Conservation (phyloP, 2,888 invertebrate genomes). For the Coecobrya sp. region DNA sequence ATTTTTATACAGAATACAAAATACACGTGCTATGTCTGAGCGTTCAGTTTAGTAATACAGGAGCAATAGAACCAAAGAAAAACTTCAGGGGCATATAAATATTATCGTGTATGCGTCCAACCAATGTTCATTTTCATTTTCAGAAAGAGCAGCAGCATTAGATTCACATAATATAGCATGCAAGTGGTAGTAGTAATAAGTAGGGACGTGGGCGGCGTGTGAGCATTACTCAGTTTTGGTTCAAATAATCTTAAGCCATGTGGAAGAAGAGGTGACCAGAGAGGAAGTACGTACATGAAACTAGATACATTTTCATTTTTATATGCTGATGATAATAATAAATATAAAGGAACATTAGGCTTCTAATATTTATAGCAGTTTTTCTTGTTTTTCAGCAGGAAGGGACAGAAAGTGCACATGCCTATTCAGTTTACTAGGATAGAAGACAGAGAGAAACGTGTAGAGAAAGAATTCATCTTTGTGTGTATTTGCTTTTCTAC, state of each 20-base stretch:
- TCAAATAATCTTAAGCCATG: constrained; percentile 62
- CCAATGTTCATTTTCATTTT: constrained; percentile 17
- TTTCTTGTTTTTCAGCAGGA: background rate
- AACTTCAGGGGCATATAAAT: constrained; percentile 22
- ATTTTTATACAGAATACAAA: background rate
- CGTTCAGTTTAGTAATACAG: background rate
- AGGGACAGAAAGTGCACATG: constrained; percentile 2
- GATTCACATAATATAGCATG: too few species aligned
- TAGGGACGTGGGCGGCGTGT: constrained; percentile 62
- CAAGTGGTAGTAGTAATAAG: background rate
- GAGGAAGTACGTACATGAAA: background rate
- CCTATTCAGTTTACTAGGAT: background rate
- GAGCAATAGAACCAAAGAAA: too few species aligned
- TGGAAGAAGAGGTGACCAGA: constrained; percentile 65
- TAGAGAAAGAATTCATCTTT: constrained; percentile 53
- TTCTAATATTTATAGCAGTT: background rate
- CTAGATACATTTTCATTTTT: constrained; percentile 4
- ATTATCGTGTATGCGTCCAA: background rate
- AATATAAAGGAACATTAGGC: background rate
- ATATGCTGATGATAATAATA: constrained; percentile 3
- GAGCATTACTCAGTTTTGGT: constrained; percentile 75
- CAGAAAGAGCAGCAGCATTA: too few species aligned
- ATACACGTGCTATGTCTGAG: background rate
- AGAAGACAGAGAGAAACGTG: background rate
- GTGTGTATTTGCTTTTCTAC: background rate